A percentile compares a stretch with the other conserved stretches of the same genome.
phyloP scores from a whole-genome alignment of 2,888 invertebrate species.

The Abrostola triplasia region DNA sequence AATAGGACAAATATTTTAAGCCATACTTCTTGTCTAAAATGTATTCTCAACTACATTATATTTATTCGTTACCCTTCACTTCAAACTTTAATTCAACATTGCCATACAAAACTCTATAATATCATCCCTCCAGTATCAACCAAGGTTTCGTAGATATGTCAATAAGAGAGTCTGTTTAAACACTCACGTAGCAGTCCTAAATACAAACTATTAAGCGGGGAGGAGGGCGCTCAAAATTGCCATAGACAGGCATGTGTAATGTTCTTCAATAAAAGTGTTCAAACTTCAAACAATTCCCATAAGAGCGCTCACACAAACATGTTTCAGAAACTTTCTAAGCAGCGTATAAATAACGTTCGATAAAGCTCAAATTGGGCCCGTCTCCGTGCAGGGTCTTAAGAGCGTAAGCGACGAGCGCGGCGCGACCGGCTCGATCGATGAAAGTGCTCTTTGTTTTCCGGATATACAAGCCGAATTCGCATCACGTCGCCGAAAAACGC shows the following conservation, averaged over 20 bases:
- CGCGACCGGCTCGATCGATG: slow-evolving; percentile 80
- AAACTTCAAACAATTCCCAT: slow-evolving; percentile 79
- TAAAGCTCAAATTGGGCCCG: slow-evolving; percentile 80
- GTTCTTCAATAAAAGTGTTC: slow-evolving; percentile 72
- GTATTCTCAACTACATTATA: no score
- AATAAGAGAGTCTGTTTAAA: not conserved
- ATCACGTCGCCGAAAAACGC: slow-evolving; percentile 87
- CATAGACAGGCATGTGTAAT: slow-evolving; percentile 38
- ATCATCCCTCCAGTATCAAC: no score
- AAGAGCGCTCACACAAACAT: slow-evolving; percentile 79
- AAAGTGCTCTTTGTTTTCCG: slow-evolving; percentile 83
- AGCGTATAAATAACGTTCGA: slow-evolving; percentile 85
- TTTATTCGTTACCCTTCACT: no score
- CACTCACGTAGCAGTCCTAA: slow-evolving; percentile 4
- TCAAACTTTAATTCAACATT: no score
- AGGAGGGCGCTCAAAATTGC: slow-evolving; percentile 17
- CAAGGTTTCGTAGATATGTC: no score
- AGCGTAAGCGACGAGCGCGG: slow-evolving; percentile 74
- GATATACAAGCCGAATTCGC: slow-evolving; percentile 87
- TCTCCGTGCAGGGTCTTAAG: slow-evolving; percentile 64
- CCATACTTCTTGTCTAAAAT: no score
- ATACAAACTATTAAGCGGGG: not conserved
- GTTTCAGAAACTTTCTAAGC: slow-evolving; percentile 83
- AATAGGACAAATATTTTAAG: no score
- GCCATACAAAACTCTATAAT: no score